Conservation (phyloP, 2,888 invertebrate genomes). For the Coleophora deauratella region DNA sequence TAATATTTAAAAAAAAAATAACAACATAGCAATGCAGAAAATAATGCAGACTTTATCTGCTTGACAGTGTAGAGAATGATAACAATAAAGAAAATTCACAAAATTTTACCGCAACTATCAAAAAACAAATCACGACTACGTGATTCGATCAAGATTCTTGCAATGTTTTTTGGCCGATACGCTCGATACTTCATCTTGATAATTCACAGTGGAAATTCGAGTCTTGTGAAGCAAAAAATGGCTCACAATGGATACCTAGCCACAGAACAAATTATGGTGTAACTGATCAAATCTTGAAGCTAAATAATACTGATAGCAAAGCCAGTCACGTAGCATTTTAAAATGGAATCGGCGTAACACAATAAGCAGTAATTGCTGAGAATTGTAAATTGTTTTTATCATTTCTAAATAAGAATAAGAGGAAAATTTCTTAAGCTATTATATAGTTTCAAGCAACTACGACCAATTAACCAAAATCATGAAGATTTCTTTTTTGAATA, state of each 20-base stretch:
- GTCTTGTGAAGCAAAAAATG: conserved; percentile 32
- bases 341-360: conserved; percentile 20
- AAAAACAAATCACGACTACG: conserved; percentile 51
- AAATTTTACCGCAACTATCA: conserved; percentile 37
- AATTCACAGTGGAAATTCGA: conserved; percentile 37
- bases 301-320: conserved; percentile 19
- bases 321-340: conserved; percentile 25
- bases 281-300: conserved; percentile 26
- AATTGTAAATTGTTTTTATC: background rate
- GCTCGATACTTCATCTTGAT: conserved; percentile 28
- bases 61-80: conserved; percentile 13
- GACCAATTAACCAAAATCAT: no score
- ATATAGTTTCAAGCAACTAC: background rate
- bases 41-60: no score
- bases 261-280: conserved; percentile 39
- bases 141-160: conserved; percentile 55
- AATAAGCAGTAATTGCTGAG: conserved; percentile 26
- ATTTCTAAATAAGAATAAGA: conserved; percentile 12
- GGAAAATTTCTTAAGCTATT: background rate
- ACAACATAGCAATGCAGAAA: no score
- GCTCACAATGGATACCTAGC: conserved; percentile 40
- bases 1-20: no score
- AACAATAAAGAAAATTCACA: conserved; percentile 18
- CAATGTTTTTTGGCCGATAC: conserved; percentile 1
- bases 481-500: no score